Base-by-base conservation (phyloP, 2,888 invertebrate species). In the Lypha dubia region DNA sequence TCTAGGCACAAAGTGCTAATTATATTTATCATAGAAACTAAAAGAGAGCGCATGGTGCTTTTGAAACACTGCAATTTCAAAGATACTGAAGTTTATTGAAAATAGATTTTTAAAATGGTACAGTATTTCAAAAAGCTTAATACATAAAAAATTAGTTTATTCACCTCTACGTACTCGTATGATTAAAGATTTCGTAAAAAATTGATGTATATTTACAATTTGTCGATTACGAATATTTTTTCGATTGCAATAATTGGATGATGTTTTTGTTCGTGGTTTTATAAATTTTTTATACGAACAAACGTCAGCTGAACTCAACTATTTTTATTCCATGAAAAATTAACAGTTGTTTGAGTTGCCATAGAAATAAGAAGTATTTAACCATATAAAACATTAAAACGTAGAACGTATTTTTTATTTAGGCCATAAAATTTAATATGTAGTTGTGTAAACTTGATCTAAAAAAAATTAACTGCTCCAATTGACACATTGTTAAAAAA, bases 1-100 rank as follows among this genome's bases (percentile, higher is more conserved):
- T 75, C 46, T 38, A 13, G 15, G 35, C 28, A 56, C n/a, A 75
- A 68, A 53, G 68, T 56, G 81, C 46, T 81, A 81, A 81, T 81
- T 68, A 75, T 74, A 68, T 68, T 81, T 75, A 81, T 62, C 46
- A 70, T 8, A 38, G 53, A 70, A 75, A 15, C n/a, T n/a, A 41
- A 67, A 28, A 73, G 20, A 71, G 35, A 77, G 35, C 20, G 13
- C n/a, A 49, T 65, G 49, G 22, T 20, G 15, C 46, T 67, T 46
- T 58, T n/a, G 13, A 46, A 65, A 63, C 53, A 68, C n/a, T 41
- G 41, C 49, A 60, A 35, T 24, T 24, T 28, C 7, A 24, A 17
- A 58, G 17, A 35, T 28, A 32, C 6, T 63, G 13, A 67, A 65
- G 75, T 67, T 75, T 41, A 65, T 53, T 62, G 38, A 38, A 62